Evolutionary conservation across 2,113 vertebrate genomes (phyloP).

Genomic region (Chloroceryle aenea): DNA sequence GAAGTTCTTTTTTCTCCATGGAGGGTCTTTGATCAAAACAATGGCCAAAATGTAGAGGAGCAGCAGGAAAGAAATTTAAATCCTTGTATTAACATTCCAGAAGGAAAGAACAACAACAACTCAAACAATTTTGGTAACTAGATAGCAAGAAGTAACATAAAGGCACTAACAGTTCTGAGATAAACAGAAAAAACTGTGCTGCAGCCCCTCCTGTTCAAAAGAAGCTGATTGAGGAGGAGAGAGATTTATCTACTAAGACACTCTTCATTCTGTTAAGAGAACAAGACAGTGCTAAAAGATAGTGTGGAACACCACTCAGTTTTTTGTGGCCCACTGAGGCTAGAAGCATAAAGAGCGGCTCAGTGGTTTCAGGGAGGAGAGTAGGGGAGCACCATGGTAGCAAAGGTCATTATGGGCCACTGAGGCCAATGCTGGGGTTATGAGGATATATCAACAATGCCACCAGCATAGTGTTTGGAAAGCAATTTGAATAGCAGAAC

Average conservation of each 20-base stretch:
- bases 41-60: not conserved
- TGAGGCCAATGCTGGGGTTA: not conserved
- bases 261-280: not conserved
- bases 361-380: not conserved
- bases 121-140: not conserved
- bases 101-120: not conserved
- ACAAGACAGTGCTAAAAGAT: not conserved
- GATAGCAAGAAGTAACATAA: not conserved
- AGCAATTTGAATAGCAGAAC: not conserved
- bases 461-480: not conserved
- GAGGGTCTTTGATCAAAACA: not conserved
- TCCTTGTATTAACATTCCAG: not conserved
- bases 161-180: not conserved
- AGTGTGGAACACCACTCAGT: not conserved
- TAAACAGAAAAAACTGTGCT: not conserved
- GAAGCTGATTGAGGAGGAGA: not conserved
- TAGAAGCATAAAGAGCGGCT: not conserved
- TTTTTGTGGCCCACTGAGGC: not conserved
- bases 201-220: not conserved
- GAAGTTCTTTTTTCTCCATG: not conserved
- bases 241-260: not conserved
- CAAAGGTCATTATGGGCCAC: not conserved
- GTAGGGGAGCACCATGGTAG: not conserved
- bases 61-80: not conserved
- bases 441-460: not conserved